Percentiles rank a stretch among this genome's conserved stretches.
These are phyloP conservation scores for Atrina japonica DNA, from an alignment of 2,888 invertebrate species.

Conservation along the genomic window DNA sequence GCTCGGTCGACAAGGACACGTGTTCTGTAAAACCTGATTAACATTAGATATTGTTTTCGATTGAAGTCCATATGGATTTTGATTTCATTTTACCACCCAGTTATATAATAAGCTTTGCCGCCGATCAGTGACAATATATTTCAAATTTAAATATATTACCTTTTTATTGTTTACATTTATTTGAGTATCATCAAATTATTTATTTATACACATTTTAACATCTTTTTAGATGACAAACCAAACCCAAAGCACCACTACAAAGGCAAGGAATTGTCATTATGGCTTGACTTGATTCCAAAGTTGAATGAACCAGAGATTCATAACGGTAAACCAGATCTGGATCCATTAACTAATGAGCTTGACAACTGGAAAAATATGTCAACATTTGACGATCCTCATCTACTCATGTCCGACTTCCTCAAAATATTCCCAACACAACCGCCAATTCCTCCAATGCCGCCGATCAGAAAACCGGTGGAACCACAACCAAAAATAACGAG, in stretches of 20 bases:
- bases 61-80: no score
- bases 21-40: no score
- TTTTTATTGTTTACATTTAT: no score
- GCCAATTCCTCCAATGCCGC: constrained; percentile 33
- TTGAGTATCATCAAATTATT: no score
- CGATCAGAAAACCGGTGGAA: constrained; percentile 19
- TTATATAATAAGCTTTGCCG: neutral
- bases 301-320: constrained; percentile 90
- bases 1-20: no score
- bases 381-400: constrained; percentile 91
- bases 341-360: constrained; percentile 92
- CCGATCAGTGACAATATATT: no score
- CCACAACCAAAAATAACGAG: neutral
- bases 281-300: constrained; percentile 96
- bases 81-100: no score
- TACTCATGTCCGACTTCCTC: constrained; percentile 82
- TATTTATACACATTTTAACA: no score
- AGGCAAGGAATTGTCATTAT: constrained; percentile 96
- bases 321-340: constrained; percentile 86
- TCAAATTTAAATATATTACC: no score
- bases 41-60: no score
- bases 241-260: constrained; percentile 96
- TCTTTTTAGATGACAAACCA: constrained; percentile 89
- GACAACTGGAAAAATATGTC: constrained; percentile 91
- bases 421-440: constrained; percentile 74